Base-by-base conservation (phyloP, 2,797 vertebrate genomes). In the Moxostoma hubbsi region DNA sequence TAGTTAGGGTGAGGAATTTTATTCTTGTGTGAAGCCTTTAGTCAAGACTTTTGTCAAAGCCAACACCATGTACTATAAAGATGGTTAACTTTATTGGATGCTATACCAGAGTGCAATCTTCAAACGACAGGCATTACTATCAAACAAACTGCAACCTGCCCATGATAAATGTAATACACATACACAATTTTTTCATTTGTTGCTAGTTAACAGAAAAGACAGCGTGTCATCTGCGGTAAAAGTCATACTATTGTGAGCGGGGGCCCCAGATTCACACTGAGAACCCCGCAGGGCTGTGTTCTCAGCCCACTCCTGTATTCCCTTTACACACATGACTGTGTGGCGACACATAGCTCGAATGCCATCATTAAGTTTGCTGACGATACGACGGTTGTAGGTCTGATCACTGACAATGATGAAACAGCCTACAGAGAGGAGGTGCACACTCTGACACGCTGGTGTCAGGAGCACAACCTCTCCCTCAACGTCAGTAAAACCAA, bases 21-120 rank as follows among this genome's bases (percentile, higher is more conserved):
- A 49, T 18, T 59, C 18, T 59, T 4, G 59, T 24, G 11, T 13
- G 49, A 68, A 76, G 46, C 54, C 49, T 50, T 67, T 58, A 65
- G 9, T 46, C 1, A 1, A 68, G 74, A 50, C 46, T 24, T 75
- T 75, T 67, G 74, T 76, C 68, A 50, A 76, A 59, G 68, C 7
- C 74, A 43, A 76, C 2, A 15, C 54, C 13, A 1, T 13, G 54
- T 58, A n/a, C 43, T 46, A 66, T 50, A 64, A 63, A n/a, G 43
- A n/a, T 64, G 11, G 46, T 64, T 64, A 64, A 53, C 13, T 43
- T 74, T 13, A 72, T 47, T 16, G 18, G 61, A 50, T 13, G 6
- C 43, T 9, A 64, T 8, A 47, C 36, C 36, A 55, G 50, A 45
- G 36, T 47, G 36, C 43, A 75, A 73, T 36, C 63, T 50, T 66